Evolutionary conservation across 2,113 vertebrate genomes (phyloP).

Genomic region (Triplophysa siluroides): DNA sequence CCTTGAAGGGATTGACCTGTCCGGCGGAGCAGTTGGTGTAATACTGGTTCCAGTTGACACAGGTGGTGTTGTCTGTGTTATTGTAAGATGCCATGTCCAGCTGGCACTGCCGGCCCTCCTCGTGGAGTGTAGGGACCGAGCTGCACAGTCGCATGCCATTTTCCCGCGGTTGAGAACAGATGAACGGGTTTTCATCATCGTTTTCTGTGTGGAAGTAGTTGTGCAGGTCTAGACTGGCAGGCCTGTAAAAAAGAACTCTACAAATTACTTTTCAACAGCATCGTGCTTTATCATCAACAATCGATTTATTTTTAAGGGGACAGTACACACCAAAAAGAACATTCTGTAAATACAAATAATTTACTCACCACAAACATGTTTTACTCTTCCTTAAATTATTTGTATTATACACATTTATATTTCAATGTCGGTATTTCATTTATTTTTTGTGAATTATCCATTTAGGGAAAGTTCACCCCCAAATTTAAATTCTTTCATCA

Average conservation of each 20-base stretch:
- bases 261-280: not conserved
- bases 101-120: constrained; percentile 84
- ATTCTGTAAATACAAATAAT: not conserved
- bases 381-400: too few species aligned
- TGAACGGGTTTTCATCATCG: constrained; percentile 94
- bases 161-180: constrained; percentile 89
- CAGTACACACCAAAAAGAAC: not conserved
- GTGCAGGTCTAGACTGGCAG: constrained; percentile 78
- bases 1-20: constrained; percentile 93
- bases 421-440: too few species aligned
- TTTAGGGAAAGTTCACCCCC: too few species aligned
- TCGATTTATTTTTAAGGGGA: not conserved
- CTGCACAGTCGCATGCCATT: constrained; percentile 92
- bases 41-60: constrained; percentile 98
- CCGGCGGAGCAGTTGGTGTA: constrained; percentile 94
- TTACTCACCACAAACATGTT: not conserved
- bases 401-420: too few species aligned
- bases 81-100: constrained; percentile 88
- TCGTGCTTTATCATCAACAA: not conserved
- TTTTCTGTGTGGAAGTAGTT: constrained; percentile 96
- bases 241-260: constrained; percentile 68
- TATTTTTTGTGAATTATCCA: too few species aligned
- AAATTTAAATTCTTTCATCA: too few species aligned
- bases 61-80: constrained; percentile 92
- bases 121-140: constrained; percentile 81